Percentiles rank a stretch among this genome's conserved stretches.
These are phyloP conservation scores for Plagiodera versicolora DNA, from an alignment of 2,888 invertebrate genomes.

Conservation along the genomic window DNA sequence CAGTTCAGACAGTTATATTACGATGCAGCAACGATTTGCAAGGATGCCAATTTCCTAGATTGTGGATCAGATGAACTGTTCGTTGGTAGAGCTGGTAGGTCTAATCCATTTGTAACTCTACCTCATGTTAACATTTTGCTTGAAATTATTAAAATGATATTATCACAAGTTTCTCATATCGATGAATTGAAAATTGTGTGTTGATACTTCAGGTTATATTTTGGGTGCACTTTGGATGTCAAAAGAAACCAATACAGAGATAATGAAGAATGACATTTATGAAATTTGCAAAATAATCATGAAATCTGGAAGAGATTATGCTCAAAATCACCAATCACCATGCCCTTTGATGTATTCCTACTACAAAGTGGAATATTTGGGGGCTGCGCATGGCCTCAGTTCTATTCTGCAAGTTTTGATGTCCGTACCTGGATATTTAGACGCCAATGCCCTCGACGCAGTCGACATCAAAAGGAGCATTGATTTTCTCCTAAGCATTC, in stretches of 20 bases:
- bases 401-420: constrained; percentile 69
- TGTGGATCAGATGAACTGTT: constrained; percentile 82
- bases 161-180: too few species aligned
- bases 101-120: not conserved
- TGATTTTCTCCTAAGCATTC: constrained; percentile 67
- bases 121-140: too few species aligned
- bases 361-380: constrained; percentile 69
- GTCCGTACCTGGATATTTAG: constrained; percentile 60
- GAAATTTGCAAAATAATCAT: constrained; percentile 71
- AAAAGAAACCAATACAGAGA: constrained; percentile 57
- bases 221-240: constrained; percentile 76
- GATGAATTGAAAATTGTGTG: too few species aligned
- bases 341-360: constrained; percentile 80
- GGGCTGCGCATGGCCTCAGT: constrained; percentile 71
- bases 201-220: constrained; percentile 67
- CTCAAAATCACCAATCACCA: constrained; percentile 59
- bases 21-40: constrained; percentile 54
- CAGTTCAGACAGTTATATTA: constrained; percentile 53
- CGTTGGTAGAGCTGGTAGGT: constrained; percentile 73
- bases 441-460: constrained; percentile 58
- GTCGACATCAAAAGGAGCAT: constrained; percentile 65
- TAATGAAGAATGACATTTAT: constrained; percentile 58
- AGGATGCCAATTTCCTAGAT: constrained; percentile 60
- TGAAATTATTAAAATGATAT: too few species aligned
- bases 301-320: constrained; percentile 71